Evolutionary conservation across 1,140 invertebrate species (phyloP).

Genomic region (Zaprionus davidi): DNA sequence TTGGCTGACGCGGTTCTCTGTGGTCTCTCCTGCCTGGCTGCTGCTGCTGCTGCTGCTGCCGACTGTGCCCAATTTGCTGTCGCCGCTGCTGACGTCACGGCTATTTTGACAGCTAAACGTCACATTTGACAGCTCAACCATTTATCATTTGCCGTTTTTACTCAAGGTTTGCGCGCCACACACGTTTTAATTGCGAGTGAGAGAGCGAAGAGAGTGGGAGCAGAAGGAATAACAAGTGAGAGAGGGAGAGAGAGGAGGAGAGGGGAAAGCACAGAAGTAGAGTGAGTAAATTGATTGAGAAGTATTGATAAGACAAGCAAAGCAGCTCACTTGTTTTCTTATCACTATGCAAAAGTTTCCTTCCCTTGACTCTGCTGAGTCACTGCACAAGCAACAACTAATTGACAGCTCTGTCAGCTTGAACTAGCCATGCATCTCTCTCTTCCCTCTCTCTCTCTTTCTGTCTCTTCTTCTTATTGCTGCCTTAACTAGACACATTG

Average conservation of each 20-base stretch:
- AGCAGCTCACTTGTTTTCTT: not conserved
- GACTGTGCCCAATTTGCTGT: conserved; percentile 5
- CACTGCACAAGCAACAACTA: conserved; percentile 27
- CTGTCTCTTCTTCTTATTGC: not conserved
- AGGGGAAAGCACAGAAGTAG: not conserved
- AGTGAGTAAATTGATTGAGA: not conserved
- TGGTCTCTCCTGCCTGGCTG: not conserved
- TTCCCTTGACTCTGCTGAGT: conserved; percentile 21
- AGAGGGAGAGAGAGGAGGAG: not conserved
- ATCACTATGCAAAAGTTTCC: not conserved
- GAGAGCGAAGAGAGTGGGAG: not conserved
- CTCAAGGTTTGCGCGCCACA: conserved; percentile 2
- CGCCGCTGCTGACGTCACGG: conserved; percentile 48
- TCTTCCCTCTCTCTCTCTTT: not conserved
- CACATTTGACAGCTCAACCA: conserved; percentile 71
- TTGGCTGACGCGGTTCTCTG: conserved; percentile 3
- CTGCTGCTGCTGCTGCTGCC: conserved; percentile 6
- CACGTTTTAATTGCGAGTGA: conserved; percentile 51
- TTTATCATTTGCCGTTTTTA: conserved; percentile 61
- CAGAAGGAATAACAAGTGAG: not conserved
- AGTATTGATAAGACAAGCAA: conserved; percentile 1
- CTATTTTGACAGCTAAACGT: conserved; percentile 79
- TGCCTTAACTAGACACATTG: conserved; percentile 19
- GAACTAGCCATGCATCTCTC: not conserved
- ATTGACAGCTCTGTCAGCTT: conserved; percentile 40